phyloP scores from a whole-genome alignment of 2,113 vertebrate genomes.

The Sylvilagus bachmani region DNA sequence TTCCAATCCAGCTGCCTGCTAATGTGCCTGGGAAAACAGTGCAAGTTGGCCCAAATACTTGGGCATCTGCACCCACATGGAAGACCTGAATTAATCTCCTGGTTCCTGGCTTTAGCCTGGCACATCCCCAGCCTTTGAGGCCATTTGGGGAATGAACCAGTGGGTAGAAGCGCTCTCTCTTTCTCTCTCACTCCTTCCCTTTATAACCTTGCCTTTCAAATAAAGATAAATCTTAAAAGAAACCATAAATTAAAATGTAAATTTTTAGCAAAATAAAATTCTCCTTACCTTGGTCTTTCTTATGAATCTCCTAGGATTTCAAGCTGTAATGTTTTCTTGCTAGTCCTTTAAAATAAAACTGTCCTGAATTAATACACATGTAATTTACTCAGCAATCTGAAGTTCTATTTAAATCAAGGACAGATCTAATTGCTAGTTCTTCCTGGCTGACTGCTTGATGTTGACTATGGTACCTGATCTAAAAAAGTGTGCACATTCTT shows the following conservation, averaged over 20 bases:
- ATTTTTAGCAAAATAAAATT: constrained; percentile 82
- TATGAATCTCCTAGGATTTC: constrained; percentile 80
- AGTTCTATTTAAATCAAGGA: constrained; percentile 84
- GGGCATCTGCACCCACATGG: too few relatives aligned
- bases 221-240: background rate
- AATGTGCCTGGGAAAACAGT: too few relatives aligned
- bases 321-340: constrained; percentile 80
- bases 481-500: constrained; percentile 72
- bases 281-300: constrained; percentile 73
- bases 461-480: constrained; percentile 79
- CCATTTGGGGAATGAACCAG: too few relatives aligned
- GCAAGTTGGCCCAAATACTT: too few relatives aligned
- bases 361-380: constrained; percentile 83
- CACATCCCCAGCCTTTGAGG: too few relatives aligned
- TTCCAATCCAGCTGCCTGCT: too few relatives aligned
- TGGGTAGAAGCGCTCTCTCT: too few relatives aligned
- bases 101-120: too few relatives aligned
- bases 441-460: constrained; percentile 77
- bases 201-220: too few relatives aligned
- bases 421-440: constrained; percentile 81
- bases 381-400: constrained; percentile 82
- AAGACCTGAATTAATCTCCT: too few relatives aligned
- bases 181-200: too few relatives aligned
- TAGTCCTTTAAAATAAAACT: constrained; percentile 81
- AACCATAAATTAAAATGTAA: constrained; percentile 70